Evolutionary conservation across 2,113 vertebrate species (phyloP).

Genomic region (Alectura lathami): DNA sequence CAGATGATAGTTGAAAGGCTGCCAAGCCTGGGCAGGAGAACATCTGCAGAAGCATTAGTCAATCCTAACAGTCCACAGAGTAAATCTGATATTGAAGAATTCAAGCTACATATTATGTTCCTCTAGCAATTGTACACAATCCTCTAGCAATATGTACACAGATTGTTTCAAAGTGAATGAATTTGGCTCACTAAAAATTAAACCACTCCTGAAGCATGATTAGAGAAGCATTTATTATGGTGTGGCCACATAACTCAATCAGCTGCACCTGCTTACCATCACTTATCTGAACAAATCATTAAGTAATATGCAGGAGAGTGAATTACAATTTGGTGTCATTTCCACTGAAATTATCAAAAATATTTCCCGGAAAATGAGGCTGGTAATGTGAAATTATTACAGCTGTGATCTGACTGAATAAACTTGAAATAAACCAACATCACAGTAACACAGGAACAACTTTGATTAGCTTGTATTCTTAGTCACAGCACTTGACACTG

Average conservation of each 20-base stretch:
- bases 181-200: neutral
- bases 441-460: neutral
- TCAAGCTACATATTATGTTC: neutral
- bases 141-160: neutral
- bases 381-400: neutral
- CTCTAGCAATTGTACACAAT: neutral
- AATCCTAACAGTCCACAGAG: neutral
- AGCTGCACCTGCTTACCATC: neutral
- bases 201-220: neutral
- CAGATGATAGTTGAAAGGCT: neutral
- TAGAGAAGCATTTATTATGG: neutral
- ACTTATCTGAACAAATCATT: neutral
- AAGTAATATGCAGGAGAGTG: neutral
- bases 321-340: neutral
- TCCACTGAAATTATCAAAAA: neutral
- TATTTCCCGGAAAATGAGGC: neutral
- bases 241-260: neutral
- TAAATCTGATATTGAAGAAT: neutral
- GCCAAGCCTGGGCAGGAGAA: neutral
- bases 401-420: neutral
- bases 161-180: neutral
- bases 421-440: neutral
- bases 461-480: neutral
- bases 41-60: neutral
- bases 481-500: neutral